Percentiles rank a stretch among this genome's conserved stretches.
These are phyloP conservation scores for Caenorhabditis parvicauda DNA, from an alignment of 2,888 invertebrate species.

Conservation along the genomic window DNA sequence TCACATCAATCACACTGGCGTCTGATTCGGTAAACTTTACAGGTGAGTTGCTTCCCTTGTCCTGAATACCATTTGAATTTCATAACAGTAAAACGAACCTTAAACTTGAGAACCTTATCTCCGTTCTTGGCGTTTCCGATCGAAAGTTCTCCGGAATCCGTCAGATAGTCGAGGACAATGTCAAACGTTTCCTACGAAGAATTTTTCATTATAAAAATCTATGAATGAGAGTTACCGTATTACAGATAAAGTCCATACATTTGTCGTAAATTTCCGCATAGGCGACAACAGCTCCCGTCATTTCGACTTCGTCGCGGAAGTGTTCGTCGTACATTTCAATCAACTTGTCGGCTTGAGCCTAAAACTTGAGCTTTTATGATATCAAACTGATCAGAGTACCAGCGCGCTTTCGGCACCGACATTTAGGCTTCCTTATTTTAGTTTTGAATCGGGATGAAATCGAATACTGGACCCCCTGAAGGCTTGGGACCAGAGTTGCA, in stretches of 20 bases:
- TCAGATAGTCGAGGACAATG: slow-evolving; percentile 37
- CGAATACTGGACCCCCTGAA: no score
- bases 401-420: neutral
- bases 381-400: neutral
- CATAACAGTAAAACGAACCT: slow-evolving; percentile 21
- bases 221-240: neutral
- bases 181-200: slow-evolving; percentile 36
- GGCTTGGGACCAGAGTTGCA: no score
- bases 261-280: slow-evolving; percentile 33
- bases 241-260: neutral
- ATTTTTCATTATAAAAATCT: neutral
- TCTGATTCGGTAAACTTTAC: slow-evolving; percentile 55
- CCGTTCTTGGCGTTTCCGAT: slow-evolving; percentile 45
- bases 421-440: no score
- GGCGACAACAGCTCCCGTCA: slow-evolving; percentile 38
- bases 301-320: slow-evolving; percentile 45
- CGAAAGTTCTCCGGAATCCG: slow-evolving; percentile 36
- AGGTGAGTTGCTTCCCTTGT: slow-evolving; percentile 30
- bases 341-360: slow-evolving; percentile 26
- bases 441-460: no score
- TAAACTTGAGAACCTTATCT: slow-evolving; percentile 58
- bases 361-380: slow-evolving; percentile 5
- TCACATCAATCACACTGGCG: slow-evolving; percentile 54
- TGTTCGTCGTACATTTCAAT: slow-evolving; percentile 34
- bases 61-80: slow-evolving; percentile 11